Evolutionary conservation across 2,113 vertebrate species (phyloP).

Genomic region (Mionectes macconnelli): DNA sequence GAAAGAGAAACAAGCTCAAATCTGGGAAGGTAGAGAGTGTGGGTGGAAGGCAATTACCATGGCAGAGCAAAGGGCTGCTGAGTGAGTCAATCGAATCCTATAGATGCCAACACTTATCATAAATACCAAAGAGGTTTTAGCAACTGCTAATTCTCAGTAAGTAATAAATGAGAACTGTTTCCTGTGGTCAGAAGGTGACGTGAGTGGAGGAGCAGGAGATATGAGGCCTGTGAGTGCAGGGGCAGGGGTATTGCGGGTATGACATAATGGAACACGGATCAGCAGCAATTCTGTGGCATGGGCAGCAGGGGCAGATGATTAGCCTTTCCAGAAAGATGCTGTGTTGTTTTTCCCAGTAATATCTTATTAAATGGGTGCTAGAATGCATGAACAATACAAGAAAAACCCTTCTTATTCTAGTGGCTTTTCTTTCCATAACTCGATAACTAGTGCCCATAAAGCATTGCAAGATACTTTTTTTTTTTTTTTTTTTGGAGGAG

Average conservation of each 20-base stretch:
- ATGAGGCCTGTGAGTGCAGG: background rate
- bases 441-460: background rate
- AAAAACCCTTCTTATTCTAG: conserved; percentile 2
- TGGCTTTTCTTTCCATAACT: conserved; percentile 1
- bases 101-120: conserved; percentile 10
- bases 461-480: background rate
- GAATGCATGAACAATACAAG: conserved; percentile 27
- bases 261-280: background rate
- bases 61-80: background rate
- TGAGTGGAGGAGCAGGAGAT: background rate
- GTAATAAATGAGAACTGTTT: background rate
- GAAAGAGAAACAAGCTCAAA: background rate
- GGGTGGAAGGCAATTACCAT: conserved; percentile 23
- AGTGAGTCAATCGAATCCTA: background rate
- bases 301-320: background rate
- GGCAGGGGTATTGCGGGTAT: background rate
- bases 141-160: background rate
- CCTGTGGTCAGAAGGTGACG: background rate
- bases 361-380: conserved; percentile 23
- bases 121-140: background rate
- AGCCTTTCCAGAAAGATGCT: conserved; percentile 22
- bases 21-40: conserved; percentile 40
- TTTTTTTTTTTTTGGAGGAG: background rate
- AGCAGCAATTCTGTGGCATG: conserved; percentile 19
- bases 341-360: background rate